Conservation (phyloP, 2,797 vertebrate species). For the Brachyrhaphis roseni region DNA sequence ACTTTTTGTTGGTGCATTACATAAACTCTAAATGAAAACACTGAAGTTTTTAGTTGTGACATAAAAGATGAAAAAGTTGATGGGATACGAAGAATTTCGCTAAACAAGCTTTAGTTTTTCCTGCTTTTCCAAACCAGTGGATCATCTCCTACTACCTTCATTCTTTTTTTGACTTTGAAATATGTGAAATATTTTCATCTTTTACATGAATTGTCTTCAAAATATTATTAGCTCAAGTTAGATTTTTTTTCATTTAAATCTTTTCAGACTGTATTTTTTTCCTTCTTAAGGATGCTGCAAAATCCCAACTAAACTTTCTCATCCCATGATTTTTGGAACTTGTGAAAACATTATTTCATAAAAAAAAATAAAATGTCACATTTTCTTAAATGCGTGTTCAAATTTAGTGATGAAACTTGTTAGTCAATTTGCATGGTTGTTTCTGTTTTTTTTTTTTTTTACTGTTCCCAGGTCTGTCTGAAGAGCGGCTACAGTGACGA, state of each 20-base stretch:
- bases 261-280: background rate
- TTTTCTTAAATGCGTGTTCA: background rate
- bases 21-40: background rate
- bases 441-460: slow-evolving; percentile 23
- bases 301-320: background rate
- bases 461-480: slow-evolving; percentile 87
- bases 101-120: background rate
- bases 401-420: background rate
- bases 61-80: background rate
- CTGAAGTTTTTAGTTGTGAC: background rate
- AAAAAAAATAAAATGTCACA: background rate
- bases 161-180: background rate
- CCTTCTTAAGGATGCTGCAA: background rate
- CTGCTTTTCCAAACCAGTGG: background rate
- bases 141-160: background rate
- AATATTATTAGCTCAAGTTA: background rate
- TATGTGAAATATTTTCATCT: background rate
- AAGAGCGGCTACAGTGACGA: slow-evolving; percentile 85
- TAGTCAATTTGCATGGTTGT: slow-evolving; percentile 16
- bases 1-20: background rate
- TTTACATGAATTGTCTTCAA: background rate
- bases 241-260: background rate
- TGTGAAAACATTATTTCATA: background rate
- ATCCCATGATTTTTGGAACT: background rate
- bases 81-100: background rate